Evolutionary conservation across 2,888 invertebrate genomes (phyloP).

Genomic region (Fragum fragum): DNA sequence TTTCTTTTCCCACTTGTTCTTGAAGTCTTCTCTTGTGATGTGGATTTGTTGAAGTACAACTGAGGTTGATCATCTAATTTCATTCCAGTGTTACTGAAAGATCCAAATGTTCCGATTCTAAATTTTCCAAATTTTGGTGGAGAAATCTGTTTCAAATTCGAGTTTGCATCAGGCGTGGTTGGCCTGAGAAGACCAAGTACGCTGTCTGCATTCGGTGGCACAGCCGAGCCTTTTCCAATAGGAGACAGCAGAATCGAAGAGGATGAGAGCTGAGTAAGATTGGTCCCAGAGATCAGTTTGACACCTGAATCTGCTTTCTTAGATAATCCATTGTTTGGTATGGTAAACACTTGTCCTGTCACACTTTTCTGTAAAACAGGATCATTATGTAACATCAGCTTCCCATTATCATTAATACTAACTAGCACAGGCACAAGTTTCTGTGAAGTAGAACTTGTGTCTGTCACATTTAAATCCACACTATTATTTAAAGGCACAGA

Average conservation of each 20-base stretch:
- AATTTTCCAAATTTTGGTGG: slow-evolving; percentile 78
- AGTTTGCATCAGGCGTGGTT: slow-evolving; percentile 30
- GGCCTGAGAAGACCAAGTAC: slow-evolving; percentile 52
- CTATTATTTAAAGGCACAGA: slow-evolving; percentile 19
- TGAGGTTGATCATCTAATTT: slow-evolving; percentile 66
- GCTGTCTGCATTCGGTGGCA: slow-evolving; percentile 38
- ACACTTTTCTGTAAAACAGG: slow-evolving; percentile 43
- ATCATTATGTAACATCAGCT: slow-evolving; percentile 60
- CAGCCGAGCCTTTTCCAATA: slow-evolving; percentile 43
- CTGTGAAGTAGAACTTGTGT: not conserved
- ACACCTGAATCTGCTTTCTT: slow-evolving; percentile 34
- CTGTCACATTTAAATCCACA: slow-evolving; percentile 16
- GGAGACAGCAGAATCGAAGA: slow-evolving; percentile 58
- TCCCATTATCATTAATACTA: slow-evolving; percentile 62
- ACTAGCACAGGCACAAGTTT: slow-evolving; percentile 62
- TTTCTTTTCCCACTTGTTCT: slow-evolving; percentile 15
- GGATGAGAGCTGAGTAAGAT: slow-evolving; percentile 35
- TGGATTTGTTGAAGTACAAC: not conserved
- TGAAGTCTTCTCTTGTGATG: slow-evolving; percentile 40
- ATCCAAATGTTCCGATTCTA: slow-evolving; percentile 81
- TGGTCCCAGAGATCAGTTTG: slow-evolving; percentile 58
- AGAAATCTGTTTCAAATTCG: slow-evolving; percentile 40
- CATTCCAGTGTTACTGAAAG: slow-evolving; percentile 79
- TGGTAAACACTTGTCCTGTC: slow-evolving; percentile 41
- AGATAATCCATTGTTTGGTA: slow-evolving; percentile 25